Conservation (phyloP, 2,888 invertebrate genomes). For the Danaus chrysippus region DNA sequence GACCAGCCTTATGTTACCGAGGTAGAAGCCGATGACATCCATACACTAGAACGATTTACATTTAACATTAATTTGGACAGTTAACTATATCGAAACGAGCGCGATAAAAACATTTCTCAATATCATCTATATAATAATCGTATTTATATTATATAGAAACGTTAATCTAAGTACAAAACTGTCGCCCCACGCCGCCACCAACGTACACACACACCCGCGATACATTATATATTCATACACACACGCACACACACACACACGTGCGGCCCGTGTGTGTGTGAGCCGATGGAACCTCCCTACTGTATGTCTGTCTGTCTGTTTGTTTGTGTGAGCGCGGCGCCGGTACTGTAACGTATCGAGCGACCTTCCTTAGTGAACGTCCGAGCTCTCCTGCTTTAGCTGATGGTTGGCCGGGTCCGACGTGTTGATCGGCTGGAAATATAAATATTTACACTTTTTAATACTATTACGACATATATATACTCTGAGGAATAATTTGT, state of each 20-base stretch:
- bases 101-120: slow-evolving; percentile 6
- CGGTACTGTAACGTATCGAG: slow-evolving; percentile 65
- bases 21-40: slow-evolving; percentile 5
- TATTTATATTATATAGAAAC: neutral
- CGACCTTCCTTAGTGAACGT: slow-evolving; percentile 82
- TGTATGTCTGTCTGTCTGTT: slow-evolving; percentile 58
- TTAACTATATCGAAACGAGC: slow-evolving; percentile 5
- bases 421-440: slow-evolving; percentile 87
- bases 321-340: slow-evolving; percentile 37
- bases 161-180: slow-evolving; percentile 7
- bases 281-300: slow-evolving; percentile 66
- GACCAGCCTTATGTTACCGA: slow-evolving; percentile 3
- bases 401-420: slow-evolving; percentile 91
- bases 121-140: slow-evolving; percentile 5
- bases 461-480: too few relatives aligned
- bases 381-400: slow-evolving; percentile 89
- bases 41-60: neutral
- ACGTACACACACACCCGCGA: slow-evolving; percentile 47
- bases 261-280: slow-evolving; percentile 58
- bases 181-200: slow-evolving; percentile 24
- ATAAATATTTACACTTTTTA: neutral
- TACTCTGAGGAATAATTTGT: too few relatives aligned
- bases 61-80: slow-evolving; percentile 8
- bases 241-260: slow-evolving; percentile 41
- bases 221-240: slow-evolving; percentile 63